Conservation (phyloP, 1,140 invertebrate genomes). For the Sycobia sp. region DNA sequence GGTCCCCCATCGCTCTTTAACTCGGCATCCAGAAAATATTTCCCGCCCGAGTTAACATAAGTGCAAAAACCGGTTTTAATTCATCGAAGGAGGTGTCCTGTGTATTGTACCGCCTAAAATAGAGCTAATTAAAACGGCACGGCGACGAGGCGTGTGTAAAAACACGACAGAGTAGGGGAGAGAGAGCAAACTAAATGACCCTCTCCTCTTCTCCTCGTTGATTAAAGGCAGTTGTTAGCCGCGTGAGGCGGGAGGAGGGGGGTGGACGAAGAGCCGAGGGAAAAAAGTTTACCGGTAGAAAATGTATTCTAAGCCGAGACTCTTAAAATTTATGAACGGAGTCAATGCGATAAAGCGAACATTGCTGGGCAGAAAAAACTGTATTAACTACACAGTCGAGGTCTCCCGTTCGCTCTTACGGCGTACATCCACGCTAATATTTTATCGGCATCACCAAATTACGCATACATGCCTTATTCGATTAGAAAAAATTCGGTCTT, state of each 20-base stretch:
- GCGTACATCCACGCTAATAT: no score
- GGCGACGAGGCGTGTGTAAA: constrained; percentile 8
- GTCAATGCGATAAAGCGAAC: not conserved
- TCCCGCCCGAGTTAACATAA: no score
- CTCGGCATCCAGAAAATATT: no score
- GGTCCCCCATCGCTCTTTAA: no score
- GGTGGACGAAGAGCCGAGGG: not conserved
- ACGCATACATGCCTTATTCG: no score
- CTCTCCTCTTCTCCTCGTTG: not conserved
- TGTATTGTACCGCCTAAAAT: not conserved
- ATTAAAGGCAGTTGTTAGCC: constrained; percentile 24
- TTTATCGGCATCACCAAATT: no score
- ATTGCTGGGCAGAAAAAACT: constrained; percentile 5
- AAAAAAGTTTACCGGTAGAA: not conserved
- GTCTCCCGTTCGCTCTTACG: no score
- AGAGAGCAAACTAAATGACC: constrained; percentile 10
- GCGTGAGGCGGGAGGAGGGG: not conserved
- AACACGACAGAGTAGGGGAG: not conserved
- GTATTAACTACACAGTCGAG: constrained; percentile 19
- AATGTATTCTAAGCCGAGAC: not conserved
- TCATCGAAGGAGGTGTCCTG: constrained; percentile 6
- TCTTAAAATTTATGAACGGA: constrained; percentile 11
- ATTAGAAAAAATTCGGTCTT: constrained; percentile 6
- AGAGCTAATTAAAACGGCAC: constrained; percentile 20
- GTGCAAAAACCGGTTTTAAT: constrained; percentile 2